Percentiles rank a stretch among this genome's conserved stretches.
These are phyloP conservation scores for Parascotia fuliginaria DNA, from an alignment of 2,888 invertebrate genomes.

Conservation along the genomic window DNA sequence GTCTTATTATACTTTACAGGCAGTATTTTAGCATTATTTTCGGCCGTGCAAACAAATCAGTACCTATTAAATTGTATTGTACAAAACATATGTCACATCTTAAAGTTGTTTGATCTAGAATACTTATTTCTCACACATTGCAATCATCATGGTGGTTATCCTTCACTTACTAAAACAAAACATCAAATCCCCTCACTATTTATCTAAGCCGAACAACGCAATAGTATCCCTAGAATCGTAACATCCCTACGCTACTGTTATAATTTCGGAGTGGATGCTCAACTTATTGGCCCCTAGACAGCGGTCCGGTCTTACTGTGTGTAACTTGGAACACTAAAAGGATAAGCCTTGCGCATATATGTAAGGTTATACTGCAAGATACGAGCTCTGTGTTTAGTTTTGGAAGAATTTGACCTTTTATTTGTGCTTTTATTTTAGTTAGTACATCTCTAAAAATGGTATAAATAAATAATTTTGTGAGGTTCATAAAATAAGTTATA, in stretches of 20 bases:
- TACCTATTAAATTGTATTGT: too few species aligned
- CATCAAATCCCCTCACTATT: neutral
- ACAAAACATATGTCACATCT: too few species aligned
- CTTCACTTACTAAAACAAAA: neutral
- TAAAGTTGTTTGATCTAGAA: too few species aligned
- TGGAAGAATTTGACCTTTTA: neutral
- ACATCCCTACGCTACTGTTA: slow-evolving; percentile 32
- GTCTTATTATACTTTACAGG: too few species aligned
- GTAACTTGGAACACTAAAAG: slow-evolving; percentile 31
- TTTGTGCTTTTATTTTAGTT: neutral
- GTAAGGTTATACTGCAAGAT: slow-evolving; percentile 13
- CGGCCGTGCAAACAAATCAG: too few species aligned
- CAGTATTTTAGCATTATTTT: too few species aligned
- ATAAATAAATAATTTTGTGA: too few species aligned
- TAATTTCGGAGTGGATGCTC: slow-evolving; percentile 38
- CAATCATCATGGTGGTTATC: neutral
- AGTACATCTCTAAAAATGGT: neutral
- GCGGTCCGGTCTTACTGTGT: slow-evolving; percentile 31
- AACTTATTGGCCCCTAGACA: slow-evolving; percentile 49
- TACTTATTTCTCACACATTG: too few species aligned
- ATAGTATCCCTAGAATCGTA: slow-evolving; percentile 3
- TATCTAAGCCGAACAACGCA: neutral
- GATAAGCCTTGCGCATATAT: slow-evolving; percentile 36
- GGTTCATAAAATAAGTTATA: too few species aligned
- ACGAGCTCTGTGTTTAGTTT: slow-evolving; percentile 7